Evolutionary conservation across 2,888 invertebrate species (phyloP).

Genomic region (Limnephilus auricula): DNA sequence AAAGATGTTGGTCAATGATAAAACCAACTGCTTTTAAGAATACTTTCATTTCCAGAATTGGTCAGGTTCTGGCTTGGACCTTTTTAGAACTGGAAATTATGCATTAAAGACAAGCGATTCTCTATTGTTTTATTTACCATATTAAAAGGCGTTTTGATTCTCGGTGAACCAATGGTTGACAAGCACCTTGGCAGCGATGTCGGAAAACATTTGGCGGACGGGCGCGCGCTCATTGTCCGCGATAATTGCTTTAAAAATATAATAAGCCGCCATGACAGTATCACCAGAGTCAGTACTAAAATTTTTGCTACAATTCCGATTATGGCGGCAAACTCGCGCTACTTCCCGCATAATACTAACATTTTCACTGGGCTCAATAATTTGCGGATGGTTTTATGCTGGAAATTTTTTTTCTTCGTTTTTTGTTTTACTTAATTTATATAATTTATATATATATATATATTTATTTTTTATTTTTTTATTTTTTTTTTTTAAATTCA

Average conservation of each 20-base stretch:
- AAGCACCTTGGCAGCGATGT: neutral
- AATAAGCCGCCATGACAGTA: conserved; percentile 64
- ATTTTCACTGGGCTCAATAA: neutral
- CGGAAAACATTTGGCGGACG: conserved; percentile 65
- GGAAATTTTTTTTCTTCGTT: neutral
- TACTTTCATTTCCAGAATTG: too few species aligned
- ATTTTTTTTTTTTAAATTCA: too few species aligned
- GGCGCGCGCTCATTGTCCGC: conserved; percentile 65
- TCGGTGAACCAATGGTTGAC: neutral
- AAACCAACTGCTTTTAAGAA: too few species aligned
- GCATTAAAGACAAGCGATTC: too few species aligned
- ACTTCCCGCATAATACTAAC: neutral
- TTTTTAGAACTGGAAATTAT: too few species aligned
- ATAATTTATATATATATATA: too few species aligned
- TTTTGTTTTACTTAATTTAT: too few species aligned
- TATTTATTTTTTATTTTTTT: too few species aligned
- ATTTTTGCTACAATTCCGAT: neutral
- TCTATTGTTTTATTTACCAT: too few species aligned
- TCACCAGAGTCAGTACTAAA: conserved; percentile 52
- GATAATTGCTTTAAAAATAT: conserved; percentile 65
- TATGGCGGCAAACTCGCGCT: conserved; percentile 8
- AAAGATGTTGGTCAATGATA: too few species aligned
- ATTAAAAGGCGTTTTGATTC: too few species aligned
- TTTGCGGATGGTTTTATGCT: neutral
- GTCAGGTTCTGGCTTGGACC: too few species aligned